These are phyloP conservation scores for Dendroctonus ponderosae DNA, from an alignment of 1,140 invertebrate species.

Conservation along the genomic window DNA sequence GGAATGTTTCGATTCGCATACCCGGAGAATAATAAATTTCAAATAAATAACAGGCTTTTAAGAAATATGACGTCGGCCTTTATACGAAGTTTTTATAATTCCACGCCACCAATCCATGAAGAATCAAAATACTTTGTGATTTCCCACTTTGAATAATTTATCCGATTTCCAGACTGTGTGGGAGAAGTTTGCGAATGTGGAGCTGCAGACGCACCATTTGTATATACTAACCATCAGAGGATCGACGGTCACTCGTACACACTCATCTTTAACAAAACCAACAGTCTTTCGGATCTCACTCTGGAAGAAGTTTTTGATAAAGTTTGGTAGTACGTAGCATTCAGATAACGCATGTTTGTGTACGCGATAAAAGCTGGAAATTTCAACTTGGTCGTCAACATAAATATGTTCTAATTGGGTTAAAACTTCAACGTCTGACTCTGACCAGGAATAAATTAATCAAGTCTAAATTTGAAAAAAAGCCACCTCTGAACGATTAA, in stretches of 20 bases:
- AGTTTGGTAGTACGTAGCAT: constrained; percentile 25
- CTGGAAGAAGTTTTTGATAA: constrained; percentile 23
- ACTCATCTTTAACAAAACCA: constrained; percentile 20
- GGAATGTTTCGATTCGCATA: no score
- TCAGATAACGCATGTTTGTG: neutral
- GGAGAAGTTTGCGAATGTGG: constrained; percentile 17
- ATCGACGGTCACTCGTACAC: constrained; percentile 10
- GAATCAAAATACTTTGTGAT: no score
- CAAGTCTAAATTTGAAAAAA: no score
- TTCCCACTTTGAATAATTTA: constrained; percentile 6
- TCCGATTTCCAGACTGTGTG: constrained; percentile 21
- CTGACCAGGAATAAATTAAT: no score
- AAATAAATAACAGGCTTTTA: no score
- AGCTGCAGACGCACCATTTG: constrained; percentile 15
- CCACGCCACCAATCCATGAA: no score
- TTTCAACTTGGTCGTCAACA: neutral
- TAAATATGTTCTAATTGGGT: no score
- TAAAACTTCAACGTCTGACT: no score
- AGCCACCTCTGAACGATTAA: no score
- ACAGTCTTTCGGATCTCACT: constrained; percentile 12
- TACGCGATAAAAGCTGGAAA: neutral
- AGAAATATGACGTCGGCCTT: no score
- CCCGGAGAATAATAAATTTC: no score
- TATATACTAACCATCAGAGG: constrained; percentile 1
- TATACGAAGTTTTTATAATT: no score